phyloP scores from a whole-genome alignment of 2,888 invertebrate genomes.

The Tachina grossa region DNA sequence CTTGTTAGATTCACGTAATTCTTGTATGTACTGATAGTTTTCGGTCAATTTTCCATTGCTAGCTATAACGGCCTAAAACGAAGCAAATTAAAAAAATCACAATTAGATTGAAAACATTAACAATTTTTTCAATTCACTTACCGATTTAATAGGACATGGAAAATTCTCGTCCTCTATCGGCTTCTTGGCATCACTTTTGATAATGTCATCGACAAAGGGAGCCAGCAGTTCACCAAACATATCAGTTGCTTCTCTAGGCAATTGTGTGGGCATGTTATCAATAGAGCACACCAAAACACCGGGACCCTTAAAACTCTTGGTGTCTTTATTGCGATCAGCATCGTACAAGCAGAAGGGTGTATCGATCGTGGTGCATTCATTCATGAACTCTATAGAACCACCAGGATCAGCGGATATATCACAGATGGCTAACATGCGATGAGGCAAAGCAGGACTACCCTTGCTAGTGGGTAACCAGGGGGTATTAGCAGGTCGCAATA shows the following conservation, averaged over 20 bases:
- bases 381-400: constrained; percentile 99
- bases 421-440: constrained; percentile 96
- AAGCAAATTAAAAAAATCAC: background rate
- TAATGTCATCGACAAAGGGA: constrained; percentile 94
- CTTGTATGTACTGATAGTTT: constrained; percentile 96
- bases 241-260: constrained; percentile 98
- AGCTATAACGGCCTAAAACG: constrained; percentile 94
- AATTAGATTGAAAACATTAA: background rate
- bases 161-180: constrained; percentile 91
- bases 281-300: constrained; percentile 99
- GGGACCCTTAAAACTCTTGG: constrained; percentile 97
- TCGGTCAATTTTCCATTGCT: constrained; percentile 96
- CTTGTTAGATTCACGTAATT: constrained; percentile 88
- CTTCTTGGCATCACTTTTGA: constrained; percentile 91
- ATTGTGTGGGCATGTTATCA: constrained; percentile 99
- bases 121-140: constrained; percentile 60
- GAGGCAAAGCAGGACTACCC: constrained; percentile 94
- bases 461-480: constrained; percentile 96
- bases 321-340: constrained; percentile 98
- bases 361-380: constrained; percentile 99
- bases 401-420: constrained; percentile 99
- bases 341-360: constrained; percentile 99
- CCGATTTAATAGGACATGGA: constrained; percentile 80
- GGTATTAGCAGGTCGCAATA: constrained; percentile 93
- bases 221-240: constrained; percentile 97